phyloP scores from a whole-genome alignment of 2,888 invertebrate species.

The Tetheella fluctuosa region DNA sequence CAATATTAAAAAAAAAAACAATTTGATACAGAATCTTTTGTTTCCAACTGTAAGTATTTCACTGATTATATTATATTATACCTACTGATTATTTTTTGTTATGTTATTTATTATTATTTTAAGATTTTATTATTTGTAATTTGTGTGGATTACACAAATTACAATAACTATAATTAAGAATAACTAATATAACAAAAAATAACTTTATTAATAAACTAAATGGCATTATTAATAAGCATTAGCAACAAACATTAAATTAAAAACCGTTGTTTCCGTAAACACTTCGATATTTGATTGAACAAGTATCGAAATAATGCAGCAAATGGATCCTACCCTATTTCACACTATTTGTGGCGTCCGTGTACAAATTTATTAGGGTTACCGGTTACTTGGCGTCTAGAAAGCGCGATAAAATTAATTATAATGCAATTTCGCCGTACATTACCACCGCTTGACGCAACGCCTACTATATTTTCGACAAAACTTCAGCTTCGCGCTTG shows the following conservation, averaged over 20 bases:
- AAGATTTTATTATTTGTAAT: too few relatives aligned
- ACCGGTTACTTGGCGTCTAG: slow-evolving; percentile 41
- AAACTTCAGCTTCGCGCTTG: slow-evolving; percentile 29
- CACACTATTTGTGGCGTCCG: slow-evolving; percentile 19
- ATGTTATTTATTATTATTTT: too few relatives aligned
- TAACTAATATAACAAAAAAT: too few relatives aligned
- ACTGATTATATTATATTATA: too few relatives aligned
- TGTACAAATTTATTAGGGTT: slow-evolving; percentile 43
- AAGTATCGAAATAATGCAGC: slow-evolving; percentile 28
- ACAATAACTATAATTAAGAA: too few relatives aligned
- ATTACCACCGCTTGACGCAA: slow-evolving; percentile 50
- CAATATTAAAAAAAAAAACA: too few relatives aligned
- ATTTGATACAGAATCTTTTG: too few relatives aligned
- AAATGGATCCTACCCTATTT: slow-evolving; percentile 23
- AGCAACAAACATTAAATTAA: background rate
- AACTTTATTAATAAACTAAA: background rate
- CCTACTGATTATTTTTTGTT: too few relatives aligned
- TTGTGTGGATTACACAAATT: too few relatives aligned
- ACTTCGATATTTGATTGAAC: slow-evolving; percentile 27
- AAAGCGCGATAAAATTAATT: slow-evolving; percentile 64
- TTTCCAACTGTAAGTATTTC: too few relatives aligned
- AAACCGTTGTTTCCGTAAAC: slow-evolving; percentile 20
- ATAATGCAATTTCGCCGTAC: slow-evolving; percentile 53
- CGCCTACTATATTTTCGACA: slow-evolving; percentile 31
- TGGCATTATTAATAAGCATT: too few relatives aligned